Conservation (phyloP, 2,888 invertebrate genomes). For the Diadegma fenestrale region DNA sequence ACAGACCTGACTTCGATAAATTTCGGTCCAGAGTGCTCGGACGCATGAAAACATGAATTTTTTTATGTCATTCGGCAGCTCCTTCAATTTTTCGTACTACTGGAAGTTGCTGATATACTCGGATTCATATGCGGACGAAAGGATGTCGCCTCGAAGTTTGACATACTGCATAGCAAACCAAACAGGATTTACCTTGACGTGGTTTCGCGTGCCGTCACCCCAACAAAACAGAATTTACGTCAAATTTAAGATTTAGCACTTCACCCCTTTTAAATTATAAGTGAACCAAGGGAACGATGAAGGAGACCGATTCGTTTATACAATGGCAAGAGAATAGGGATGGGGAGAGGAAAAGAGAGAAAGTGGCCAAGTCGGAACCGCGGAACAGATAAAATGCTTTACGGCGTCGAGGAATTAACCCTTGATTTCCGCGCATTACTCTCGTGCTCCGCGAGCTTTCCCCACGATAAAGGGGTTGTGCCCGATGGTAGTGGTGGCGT, state of each 20-base stretch:
- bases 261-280: conserved; percentile 48
- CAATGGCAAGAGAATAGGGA: conserved; percentile 37
- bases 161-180: not conserved
- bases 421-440: conserved; percentile 84
- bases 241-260: conserved; percentile 79
- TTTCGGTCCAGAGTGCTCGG: not conserved
- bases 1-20: conserved; percentile 42
- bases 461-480: conserved; percentile 83
- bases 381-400: conserved; percentile 83
- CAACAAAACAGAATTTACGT: conserved; percentile 71
- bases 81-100: not conserved
- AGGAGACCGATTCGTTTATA: conserved; percentile 48
- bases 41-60: conserved; percentile 8
- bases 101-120: not conserved
- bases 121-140: not conserved
- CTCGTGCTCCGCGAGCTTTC: conserved; percentile 77
- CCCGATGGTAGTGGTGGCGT: conserved; percentile 66
- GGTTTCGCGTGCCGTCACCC: not conserved
- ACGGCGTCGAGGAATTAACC: conserved; percentile 82
- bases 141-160: not conserved
- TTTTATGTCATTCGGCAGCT: not conserved
- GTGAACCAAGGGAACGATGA: conserved; percentile 53
- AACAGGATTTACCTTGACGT: not conserved
- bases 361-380: conserved; percentile 45
- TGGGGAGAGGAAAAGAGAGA: conserved; percentile 36